Conservation (phyloP, 2,888 invertebrate species). For the Acanthopleura granulata region DNA sequence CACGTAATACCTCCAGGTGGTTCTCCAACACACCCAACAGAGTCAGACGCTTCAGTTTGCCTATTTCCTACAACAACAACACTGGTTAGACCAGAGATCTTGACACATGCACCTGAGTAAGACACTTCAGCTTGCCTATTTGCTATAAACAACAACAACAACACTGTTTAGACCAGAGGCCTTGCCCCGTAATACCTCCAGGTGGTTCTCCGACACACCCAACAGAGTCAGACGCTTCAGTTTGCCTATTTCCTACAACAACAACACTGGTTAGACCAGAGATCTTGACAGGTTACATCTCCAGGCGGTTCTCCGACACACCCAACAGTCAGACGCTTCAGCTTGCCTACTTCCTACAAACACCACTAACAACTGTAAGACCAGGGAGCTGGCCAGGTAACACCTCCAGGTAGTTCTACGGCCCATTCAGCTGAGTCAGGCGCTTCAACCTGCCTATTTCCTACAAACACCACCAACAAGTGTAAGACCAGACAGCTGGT, state of each 20-base stretch:
- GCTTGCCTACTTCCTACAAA: constrained; percentile 84
- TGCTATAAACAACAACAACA: constrained; percentile 78
- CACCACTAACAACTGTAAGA: constrained; percentile 71
- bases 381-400: constrained; percentile 97
- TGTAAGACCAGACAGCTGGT: constrained; percentile 88
- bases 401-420: constrained; percentile 94
- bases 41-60: constrained; percentile 86
- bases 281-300: constrained; percentile 94
- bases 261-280: constrained; percentile 79
- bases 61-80: constrained; percentile 81
- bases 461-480: constrained; percentile 76
- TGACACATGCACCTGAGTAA: constrained; percentile 95
- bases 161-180: constrained; percentile 83
- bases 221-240: constrained; percentile 90
- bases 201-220: constrained; percentile 95
- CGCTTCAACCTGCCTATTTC: constrained; percentile 92
- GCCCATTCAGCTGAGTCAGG: constrained; percentile 93
- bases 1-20: constrained; percentile 90
- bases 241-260: constrained; percentile 87
- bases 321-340: constrained; percentile 90
- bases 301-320: constrained; percentile 95
- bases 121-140: constrained; percentile 88
- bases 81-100: constrained; percentile 87
- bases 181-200: constrained; percentile 95
- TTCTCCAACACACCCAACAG: constrained; percentile 99